Evolutionary conservation across 1,140 invertebrate genomes (phyloP).

Genomic region (Trinorchestia longiramus): DNA sequence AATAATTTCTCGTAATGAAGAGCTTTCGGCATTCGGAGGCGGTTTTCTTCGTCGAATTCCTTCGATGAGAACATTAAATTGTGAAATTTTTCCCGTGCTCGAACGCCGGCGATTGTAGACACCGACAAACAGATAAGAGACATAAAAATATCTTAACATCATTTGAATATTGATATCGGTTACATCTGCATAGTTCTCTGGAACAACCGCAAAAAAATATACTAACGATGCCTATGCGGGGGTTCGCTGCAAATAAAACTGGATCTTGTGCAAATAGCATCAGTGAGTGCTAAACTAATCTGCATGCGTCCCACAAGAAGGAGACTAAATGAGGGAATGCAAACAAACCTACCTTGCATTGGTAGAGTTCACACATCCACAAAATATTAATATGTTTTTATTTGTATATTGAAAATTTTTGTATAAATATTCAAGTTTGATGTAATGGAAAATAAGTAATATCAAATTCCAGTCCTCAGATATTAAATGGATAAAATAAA

Average conservation of each 20-base stretch:
- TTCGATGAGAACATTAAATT: neutral
- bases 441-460: neutral
- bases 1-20: conserved; percentile 30
- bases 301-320: neutral
- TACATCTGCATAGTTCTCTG: neutral
- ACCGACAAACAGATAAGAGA: neutral
- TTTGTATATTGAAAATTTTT: neutral
- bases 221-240: neutral
- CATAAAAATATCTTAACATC: neutral
- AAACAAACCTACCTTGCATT: neutral
- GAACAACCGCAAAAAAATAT: neutral
- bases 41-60: conserved; percentile 25
- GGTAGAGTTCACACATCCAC: neutral
- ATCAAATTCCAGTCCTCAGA: neutral
- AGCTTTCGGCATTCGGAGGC: neutral
- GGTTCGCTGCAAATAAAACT: neutral
- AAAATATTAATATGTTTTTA: neutral
- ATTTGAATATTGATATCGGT: neutral
- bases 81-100: neutral
- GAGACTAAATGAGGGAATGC: neutral
- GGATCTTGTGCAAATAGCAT: neutral
- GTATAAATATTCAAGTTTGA: neutral
- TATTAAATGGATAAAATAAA: neutral
- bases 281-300: neutral
- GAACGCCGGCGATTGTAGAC: neutral